phyloP scores from a whole-genome alignment of 2,888 invertebrate genomes.

The Tenthredo mesomela region DNA sequence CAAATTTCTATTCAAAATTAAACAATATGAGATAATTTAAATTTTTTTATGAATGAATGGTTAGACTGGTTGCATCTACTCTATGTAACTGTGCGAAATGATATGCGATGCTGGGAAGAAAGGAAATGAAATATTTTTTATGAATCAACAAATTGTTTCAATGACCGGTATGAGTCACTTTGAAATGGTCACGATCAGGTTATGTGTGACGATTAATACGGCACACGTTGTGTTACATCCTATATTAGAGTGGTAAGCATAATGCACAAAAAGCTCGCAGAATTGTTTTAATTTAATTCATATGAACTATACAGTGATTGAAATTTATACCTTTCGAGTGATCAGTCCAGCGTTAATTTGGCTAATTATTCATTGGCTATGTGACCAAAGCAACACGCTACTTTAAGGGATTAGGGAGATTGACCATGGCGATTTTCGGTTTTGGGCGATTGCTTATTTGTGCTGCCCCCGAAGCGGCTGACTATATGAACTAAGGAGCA shows the following conservation, averaged over 20 bases:
- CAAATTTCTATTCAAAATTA: not conserved
- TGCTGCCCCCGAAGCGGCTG: not conserved
- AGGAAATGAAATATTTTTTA: not conserved
- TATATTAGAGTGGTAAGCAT: not conserved
- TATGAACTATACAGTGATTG: not conserved
- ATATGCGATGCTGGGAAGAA: not conserved
- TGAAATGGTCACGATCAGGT: constrained; percentile 16
- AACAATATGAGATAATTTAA: not conserved
- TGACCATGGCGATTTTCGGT: not conserved
- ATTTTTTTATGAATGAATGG: not conserved
- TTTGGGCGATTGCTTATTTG: not conserved
- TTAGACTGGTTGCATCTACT: not conserved
- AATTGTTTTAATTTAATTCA: not conserved
- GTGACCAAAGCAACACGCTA: not conserved
- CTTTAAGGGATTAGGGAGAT: not conserved
- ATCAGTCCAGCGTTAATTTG: not conserved
- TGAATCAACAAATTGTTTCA: not conserved
- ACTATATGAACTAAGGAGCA: not conserved
- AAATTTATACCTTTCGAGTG: constrained; percentile 18
- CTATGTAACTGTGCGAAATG: not conserved
- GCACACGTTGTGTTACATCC: not conserved
- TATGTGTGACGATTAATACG: constrained; percentile 1
- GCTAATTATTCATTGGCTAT: not conserved
- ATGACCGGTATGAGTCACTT: constrained; percentile 23
- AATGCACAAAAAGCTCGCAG: not conserved